Conservation (phyloP, 1,140 invertebrate species). For the Harlomillsia oculata region DNA sequence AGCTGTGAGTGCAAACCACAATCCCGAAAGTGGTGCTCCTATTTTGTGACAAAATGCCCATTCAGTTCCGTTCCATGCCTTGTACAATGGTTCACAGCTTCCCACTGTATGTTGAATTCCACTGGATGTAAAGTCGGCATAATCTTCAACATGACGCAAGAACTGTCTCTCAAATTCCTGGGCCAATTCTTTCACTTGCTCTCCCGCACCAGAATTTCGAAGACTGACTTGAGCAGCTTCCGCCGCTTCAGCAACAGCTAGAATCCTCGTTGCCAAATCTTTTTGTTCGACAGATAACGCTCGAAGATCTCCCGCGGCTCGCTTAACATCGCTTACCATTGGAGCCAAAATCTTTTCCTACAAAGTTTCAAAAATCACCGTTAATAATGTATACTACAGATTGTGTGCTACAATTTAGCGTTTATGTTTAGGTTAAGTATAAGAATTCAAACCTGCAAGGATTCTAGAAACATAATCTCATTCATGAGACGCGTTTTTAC, state of each 20-base stretch:
- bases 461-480: conserved; percentile 23
- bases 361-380: conserved; percentile 18
- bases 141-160: conserved; percentile 23
- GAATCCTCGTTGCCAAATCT: conserved; percentile 19
- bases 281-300: conserved; percentile 24
- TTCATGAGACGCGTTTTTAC: conserved; percentile 13
- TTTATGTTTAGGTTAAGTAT: too few species aligned
- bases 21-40: conserved; percentile 18
- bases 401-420: too few species aligned
- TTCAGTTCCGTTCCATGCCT: conserved; percentile 12
- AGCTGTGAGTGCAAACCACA: conserved; percentile 23
- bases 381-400: too few species aligned
- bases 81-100: conserved; percentile 21
- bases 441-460: too few species aligned
- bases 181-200: conserved; percentile 22
- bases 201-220: conserved; percentile 12
- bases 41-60: conserved; percentile 21
- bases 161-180: conserved; percentile 23
- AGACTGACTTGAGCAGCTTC: conserved; percentile 26
- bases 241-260: conserved; percentile 24
- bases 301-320: conserved; percentile 12
- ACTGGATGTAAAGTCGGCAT: conserved; percentile 24
- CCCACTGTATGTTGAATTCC: conserved; percentile 22
- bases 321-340: conserved; percentile 25
- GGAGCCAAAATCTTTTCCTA: conserved; percentile 13